phyloP scores from a whole-genome alignment of 53 echinoderm and acorn worm genomes.

The Pentamera pediparva region DNA sequence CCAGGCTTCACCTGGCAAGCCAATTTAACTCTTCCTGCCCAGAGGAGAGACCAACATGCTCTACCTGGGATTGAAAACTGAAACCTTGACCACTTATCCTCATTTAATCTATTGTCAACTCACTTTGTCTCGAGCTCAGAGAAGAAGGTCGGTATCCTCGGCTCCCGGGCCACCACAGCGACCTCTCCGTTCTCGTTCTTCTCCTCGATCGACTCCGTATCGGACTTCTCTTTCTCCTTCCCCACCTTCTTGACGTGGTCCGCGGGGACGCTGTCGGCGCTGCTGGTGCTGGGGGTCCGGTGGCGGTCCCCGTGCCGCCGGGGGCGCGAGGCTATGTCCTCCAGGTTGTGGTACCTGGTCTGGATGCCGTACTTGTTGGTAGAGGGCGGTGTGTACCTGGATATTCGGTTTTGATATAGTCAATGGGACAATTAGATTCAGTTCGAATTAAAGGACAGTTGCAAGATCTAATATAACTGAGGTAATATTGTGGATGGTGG shows the following conservation, averaged over 20 bases:
- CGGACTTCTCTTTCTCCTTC: background rate
- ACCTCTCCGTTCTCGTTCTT: background rate
- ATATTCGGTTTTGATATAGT: too few relatives aligned
- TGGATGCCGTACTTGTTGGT: slow-evolving; percentile 59
- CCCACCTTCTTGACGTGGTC: slow-evolving; percentile 4
- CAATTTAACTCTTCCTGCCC: too few relatives aligned
- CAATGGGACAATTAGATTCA: too few relatives aligned
- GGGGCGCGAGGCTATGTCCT: slow-evolving; percentile 80
- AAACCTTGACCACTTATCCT: too few relatives aligned
- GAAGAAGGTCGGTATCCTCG: slow-evolving; percentile 64
- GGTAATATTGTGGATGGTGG: too few relatives aligned
- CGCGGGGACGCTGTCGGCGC: slow-evolving; percentile 33
- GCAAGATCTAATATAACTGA: too few relatives aligned
- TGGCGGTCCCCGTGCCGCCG: slow-evolving; percentile 35
- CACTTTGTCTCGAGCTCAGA: slow-evolving; percentile 59
- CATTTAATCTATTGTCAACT: background rate
- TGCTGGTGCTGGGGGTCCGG: slow-evolving; percentile 38
- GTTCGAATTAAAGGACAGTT: background rate
- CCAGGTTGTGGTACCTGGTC: slow-evolving; percentile 79
- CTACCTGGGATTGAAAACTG: too few relatives aligned
- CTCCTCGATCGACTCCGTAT: slow-evolving; percentile 35
- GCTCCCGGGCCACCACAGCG: background rate
- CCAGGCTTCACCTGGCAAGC: too few relatives aligned
- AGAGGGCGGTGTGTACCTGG: slow-evolving; percentile 76
- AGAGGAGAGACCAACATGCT: too few relatives aligned